A percentile compares a stretch with the other conserved stretches of the same genome.
Conservation (phyloP, 2,888 invertebrate species). For the Mimas tiliae region DNA sequence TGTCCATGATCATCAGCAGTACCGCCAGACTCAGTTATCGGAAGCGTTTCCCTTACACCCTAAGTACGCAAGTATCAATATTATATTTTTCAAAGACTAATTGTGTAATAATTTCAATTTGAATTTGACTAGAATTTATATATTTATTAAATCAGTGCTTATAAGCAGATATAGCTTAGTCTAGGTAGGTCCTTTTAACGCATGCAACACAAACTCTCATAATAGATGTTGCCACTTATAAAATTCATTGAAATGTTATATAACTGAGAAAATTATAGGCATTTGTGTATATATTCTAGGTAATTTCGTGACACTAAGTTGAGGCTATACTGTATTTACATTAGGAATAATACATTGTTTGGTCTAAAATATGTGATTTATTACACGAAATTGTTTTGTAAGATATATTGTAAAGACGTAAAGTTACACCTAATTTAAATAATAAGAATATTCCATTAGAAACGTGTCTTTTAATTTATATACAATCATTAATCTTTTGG, state of each 20-base stretch:
- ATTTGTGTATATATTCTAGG: conserved; percentile 7
- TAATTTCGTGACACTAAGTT: neutral
- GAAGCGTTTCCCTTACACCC: no score
- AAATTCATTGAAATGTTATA: neutral
- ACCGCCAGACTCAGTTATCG: no score
- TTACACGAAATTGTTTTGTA: neutral
- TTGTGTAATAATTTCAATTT: conserved; percentile 58
- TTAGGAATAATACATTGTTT: conserved; percentile 31
- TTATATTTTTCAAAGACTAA: conserved; percentile 55
- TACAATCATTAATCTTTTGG: conserved; percentile 55
- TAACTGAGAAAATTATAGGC: neutral
- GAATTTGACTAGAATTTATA: conserved; percentile 78
- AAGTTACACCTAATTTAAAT: conserved; percentile 11
- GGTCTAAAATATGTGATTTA: neutral
- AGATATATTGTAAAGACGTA: neutral
- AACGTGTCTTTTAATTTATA: conserved; percentile 52
- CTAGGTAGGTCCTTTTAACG: conserved; percentile 23
- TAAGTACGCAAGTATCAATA: conserved; percentile 40
- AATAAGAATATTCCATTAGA: conserved; percentile 24
- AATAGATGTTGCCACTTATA: conserved; percentile 11
- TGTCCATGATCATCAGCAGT: no score
- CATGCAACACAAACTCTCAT: conserved; percentile 4
- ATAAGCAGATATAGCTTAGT: conserved; percentile 47
- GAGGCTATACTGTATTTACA: conserved; percentile 18
- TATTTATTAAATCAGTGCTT: conserved; percentile 55